Conservation (phyloP, 2,113 vertebrate genomes). For the Leptodactylus fuscus region DNA sequence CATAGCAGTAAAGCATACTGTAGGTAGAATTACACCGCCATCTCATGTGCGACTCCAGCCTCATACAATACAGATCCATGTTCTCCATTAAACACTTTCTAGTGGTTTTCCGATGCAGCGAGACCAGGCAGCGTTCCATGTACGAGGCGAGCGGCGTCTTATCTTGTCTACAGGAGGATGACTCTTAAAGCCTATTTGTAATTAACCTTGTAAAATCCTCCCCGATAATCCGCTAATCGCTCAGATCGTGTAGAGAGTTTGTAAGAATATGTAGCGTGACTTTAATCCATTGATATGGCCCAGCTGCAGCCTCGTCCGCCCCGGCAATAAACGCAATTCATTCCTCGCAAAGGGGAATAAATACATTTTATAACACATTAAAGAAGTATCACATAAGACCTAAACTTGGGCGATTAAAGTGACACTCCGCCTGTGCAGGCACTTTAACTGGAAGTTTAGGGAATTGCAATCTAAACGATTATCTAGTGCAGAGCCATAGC, state of each 20-base stretch:
- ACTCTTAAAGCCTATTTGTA: constrained; percentile 35
- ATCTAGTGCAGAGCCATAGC: not conserved
- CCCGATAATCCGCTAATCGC: constrained; percentile 52
- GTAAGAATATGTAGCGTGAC: constrained; percentile 36
- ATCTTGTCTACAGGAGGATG: constrained; percentile 45
- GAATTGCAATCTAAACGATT: not conserved
- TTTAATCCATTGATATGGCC: constrained; percentile 39
- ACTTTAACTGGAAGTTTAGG: not conserved
- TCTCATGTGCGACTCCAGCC: not conserved
- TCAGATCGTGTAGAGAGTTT: constrained; percentile 44
- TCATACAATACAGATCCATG: not conserved
- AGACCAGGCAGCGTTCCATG: too few relatives aligned
- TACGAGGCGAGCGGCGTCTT: not conserved
- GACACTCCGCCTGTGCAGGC: not conserved
- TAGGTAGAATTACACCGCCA: not conserved
- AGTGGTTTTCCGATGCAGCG: too few relatives aligned
- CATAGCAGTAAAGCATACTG: too few relatives aligned
- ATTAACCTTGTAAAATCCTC: constrained; percentile 56
- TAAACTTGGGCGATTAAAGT: too few relatives aligned
- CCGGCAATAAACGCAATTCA: constrained; percentile 27
- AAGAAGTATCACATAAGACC: not conserved
- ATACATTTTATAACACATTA: not conserved
- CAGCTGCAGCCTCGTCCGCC: constrained; percentile 2
- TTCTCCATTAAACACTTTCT: too few relatives aligned
- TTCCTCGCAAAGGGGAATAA: not conserved